These are phyloP conservation scores for Heliconius hortense DNA, from an alignment of 2,888 invertebrate species.

Conservation along the genomic window DNA sequence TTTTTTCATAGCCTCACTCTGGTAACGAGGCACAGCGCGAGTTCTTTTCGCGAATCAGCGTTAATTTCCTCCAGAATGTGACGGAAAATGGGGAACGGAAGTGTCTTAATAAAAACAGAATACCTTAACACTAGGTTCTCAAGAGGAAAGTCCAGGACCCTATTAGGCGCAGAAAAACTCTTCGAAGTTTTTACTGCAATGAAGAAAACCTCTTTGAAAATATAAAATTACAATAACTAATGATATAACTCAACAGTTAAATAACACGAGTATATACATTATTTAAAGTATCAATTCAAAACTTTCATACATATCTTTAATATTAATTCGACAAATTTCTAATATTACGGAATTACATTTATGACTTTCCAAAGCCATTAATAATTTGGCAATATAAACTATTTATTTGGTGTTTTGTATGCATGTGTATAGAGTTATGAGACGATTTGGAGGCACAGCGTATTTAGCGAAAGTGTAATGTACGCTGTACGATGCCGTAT, in stretches of 20 bases:
- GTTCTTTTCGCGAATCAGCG: too few species aligned
- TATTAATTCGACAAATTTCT: slow-evolving; percentile 21
- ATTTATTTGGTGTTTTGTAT: slow-evolving; percentile 60
- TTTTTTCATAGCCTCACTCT: too few species aligned
- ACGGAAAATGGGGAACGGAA: too few species aligned
- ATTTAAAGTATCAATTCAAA: slow-evolving; percentile 7
- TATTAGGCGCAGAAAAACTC: too few species aligned
- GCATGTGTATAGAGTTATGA: slow-evolving; percentile 51
- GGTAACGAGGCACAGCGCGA: too few species aligned
- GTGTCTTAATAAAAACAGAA: too few species aligned
- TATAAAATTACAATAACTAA: background rate
- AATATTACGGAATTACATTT: slow-evolving; percentile 23
- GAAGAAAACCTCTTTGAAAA: background rate
- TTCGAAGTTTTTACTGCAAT: too few species aligned
- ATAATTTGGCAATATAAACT: slow-evolving; percentile 40
- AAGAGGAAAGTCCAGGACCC: too few species aligned
- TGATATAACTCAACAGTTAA: background rate
- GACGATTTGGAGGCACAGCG: slow-evolving; percentile 59
- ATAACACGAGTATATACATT: background rate
- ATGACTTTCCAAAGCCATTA: slow-evolving; percentile 43
- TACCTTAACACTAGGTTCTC: too few species aligned
- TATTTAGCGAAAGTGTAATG: slow-evolving; percentile 64
- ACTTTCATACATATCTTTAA: slow-evolving; percentile 17
- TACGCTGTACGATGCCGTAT: slow-evolving; percentile 44
- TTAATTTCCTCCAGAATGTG: too few species aligned